Evolutionary conservation across 2,113 vertebrate species (phyloP).

Genomic region (Phrynosoma platyrhinos): DNA sequence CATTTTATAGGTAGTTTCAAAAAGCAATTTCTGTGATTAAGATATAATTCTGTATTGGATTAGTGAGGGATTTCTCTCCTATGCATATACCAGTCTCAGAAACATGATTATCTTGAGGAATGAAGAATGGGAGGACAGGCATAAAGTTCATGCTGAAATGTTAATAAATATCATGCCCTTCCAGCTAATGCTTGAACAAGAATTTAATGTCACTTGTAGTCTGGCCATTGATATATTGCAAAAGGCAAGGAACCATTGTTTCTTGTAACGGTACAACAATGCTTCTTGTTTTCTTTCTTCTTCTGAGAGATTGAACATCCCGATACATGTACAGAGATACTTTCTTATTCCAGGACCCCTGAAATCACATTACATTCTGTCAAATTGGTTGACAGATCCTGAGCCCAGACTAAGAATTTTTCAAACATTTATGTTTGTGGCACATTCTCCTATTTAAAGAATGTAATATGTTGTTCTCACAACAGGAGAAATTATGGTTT

Average conservation of each 20-base stretch:
- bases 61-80: not conserved
- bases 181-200: not conserved
- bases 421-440: not conserved
- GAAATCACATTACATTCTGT: not conserved
- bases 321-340: not conserved
- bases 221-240: no score
- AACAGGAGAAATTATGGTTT: no score
- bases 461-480: not conserved
- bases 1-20: not conserved
- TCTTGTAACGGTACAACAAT: no score
- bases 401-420: not conserved
- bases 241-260: no score
- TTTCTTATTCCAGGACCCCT: not conserved
- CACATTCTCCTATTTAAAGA: not conserved
- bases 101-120: not conserved
- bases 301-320: not conserved
- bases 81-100: not conserved
- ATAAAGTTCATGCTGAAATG: not conserved
- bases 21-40: not conserved
- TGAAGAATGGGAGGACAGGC: not conserved
- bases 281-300: not conserved
- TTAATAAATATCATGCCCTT: not conserved
- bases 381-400: not conserved
- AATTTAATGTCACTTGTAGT: no score
- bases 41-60: not conserved